Conservation (phyloP, 2,888 invertebrate species). For the Nudaria mundana region DNA sequence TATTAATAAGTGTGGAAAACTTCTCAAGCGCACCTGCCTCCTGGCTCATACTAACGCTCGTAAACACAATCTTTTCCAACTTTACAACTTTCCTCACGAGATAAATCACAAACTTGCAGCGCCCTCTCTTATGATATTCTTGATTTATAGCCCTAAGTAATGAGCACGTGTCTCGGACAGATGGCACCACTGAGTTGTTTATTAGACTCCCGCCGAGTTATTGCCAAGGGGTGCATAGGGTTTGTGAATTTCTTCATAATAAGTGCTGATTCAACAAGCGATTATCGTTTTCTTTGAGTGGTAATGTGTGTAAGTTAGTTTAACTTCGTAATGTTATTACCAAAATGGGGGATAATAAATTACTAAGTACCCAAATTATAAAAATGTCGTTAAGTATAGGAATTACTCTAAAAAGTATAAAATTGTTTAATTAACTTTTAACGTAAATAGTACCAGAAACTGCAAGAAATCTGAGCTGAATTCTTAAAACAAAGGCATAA, state of each 20-base stretch:
- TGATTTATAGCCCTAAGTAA: slow-evolving; percentile 67
- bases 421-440: too few species aligned
- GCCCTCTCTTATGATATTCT: slow-evolving; percentile 62
- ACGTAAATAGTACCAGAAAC: too few species aligned
- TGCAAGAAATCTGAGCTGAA: too few species aligned
- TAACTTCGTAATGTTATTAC: too few species aligned
- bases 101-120: slow-evolving; percentile 63
- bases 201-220: slow-evolving; percentile 56
- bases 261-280: slow-evolving; percentile 27
- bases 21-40: slow-evolving; percentile 28
- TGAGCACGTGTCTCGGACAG: slow-evolving; percentile 62
- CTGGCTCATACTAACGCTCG: too few species aligned
- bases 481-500: too few species aligned
- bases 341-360: background rate
- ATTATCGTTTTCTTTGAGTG: slow-evolving; percentile 35
- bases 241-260: slow-evolving; percentile 19
- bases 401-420: too few species aligned
- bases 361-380: too few species aligned
- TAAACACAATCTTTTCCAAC: slow-evolving; percentile 65
- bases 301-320: slow-evolving; percentile 30
- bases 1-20: slow-evolving; percentile 24
- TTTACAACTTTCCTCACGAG: slow-evolving; percentile 38
- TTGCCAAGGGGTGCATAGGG: slow-evolving; percentile 40
- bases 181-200: slow-evolving; percentile 61
- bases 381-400: too few species aligned